Evolutionary conservation across 2,797 vertebrate species (phyloP).

Genomic region (Simalia tracyae): DNA sequence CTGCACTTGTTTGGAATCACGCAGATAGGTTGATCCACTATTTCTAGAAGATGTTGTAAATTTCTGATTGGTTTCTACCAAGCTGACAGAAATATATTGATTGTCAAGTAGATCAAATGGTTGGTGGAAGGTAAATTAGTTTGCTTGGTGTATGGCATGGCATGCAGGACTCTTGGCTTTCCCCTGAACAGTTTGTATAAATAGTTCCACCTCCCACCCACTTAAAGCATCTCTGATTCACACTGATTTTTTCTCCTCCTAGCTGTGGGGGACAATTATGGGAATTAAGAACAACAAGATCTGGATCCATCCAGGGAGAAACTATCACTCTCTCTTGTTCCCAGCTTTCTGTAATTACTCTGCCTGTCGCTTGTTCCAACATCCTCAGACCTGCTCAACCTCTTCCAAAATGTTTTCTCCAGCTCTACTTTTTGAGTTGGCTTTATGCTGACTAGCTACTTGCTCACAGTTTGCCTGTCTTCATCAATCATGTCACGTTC

Average conservation of each 20-base stretch:
- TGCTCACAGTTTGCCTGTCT: slow-evolving; percentile 3
- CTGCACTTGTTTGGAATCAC: slow-evolving; percentile 24
- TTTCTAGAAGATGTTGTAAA: slow-evolving; percentile 8
- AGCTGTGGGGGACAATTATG: slow-evolving; percentile 68
- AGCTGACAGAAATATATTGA: neutral
- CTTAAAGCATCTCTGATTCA: slow-evolving; percentile 68
- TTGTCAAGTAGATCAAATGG: neutral
- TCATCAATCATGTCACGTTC: neutral
- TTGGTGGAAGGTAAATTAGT: slow-evolving; percentile 49
- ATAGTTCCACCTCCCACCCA: slow-evolving; percentile 65
- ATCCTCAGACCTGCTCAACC: slow-evolving; percentile 47
- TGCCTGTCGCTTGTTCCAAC: slow-evolving; percentile 57
- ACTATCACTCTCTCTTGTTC: slow-evolving; percentile 68
- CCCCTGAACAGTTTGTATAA: slow-evolving; percentile 63
- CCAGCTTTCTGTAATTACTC: slow-evolving; percentile 62
- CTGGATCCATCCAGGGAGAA: slow-evolving; percentile 66
- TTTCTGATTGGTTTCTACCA: slow-evolving; percentile 19
- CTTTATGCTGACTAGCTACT: slow-evolving; percentile 52
- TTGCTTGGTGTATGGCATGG: slow-evolving; percentile 56
- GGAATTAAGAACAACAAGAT: slow-evolving; percentile 68
- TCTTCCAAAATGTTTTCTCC: neutral
- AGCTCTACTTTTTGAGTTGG: slow-evolving; percentile 6
- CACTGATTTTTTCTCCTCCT: slow-evolving; percentile 63
- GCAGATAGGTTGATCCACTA: neutral
- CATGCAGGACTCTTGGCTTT: slow-evolving; percentile 58